Evolutionary conservation across 2,797 vertebrate species (phyloP), one percentile per base, ranked within the genome.

Genomic region (Pagetopsis macropterus): DNA sequence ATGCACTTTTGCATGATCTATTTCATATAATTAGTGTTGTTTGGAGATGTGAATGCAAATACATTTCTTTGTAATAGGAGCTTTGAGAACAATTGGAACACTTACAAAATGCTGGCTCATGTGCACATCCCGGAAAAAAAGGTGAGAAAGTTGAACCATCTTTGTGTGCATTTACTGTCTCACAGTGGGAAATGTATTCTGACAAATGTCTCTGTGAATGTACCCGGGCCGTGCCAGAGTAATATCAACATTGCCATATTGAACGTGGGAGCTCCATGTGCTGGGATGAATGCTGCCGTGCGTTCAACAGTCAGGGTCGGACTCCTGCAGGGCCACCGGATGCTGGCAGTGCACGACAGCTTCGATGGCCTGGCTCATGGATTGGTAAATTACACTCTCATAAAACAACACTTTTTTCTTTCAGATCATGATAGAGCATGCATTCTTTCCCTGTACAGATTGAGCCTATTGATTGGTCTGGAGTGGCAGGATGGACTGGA

Each of bases 21-120:
- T 72, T 45, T 9, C 0, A 67, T 57, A 52, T 54, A 59, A 9
- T 73, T 7, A 56, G 1, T 70, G 12, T 15, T 49, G 17, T 43
- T 9, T 33, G 52, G n/a, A 40, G 3, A 79, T 74, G 70, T 23
- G 73, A 64, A 52, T 66, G 16, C 65, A 31, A 71, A 33, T 40
- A 45, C 0, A 52, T 56, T 33, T 75, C 51, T 74, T 31, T 37
- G n/a, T 44, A 49, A 69, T 66, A 98, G 97, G 96, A 98, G 97
- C 73, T 99, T 99, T 91, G 95, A 97, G 91, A 97, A 98, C 84
- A 98, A 97, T 89, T 98, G 97, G 97, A 96, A 95, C 7, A 97
- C 97, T 0, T 98, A 98, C 84, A 96, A 96, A 91, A 92, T 98
- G 79, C 90, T 98, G 86, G 97, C 97, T 55, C 97, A 99, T 9